Conservation (phyloP, 2,888 invertebrate species). For the Sphecodes monilicornis region DNA sequence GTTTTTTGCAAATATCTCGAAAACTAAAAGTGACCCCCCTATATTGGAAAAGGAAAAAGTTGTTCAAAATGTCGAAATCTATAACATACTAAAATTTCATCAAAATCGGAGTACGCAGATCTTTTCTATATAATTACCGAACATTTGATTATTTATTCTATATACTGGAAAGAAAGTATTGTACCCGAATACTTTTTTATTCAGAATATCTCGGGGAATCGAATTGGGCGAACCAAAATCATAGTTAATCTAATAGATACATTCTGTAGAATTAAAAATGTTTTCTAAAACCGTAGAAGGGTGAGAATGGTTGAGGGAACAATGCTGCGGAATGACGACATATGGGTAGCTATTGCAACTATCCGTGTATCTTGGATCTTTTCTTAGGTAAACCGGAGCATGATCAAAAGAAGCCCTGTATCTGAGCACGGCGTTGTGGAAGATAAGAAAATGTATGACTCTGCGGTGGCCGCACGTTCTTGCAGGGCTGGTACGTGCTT, state of each 20-base stretch:
- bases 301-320: neutral
- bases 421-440: neutral
- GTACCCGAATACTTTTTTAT: neutral
- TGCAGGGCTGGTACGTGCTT: neutral
- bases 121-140: too few species aligned
- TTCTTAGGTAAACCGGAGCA: neutral
- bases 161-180: neutral
- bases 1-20: too few species aligned
- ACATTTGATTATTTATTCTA: too few species aligned
- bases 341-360: neutral
- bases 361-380: neutral
- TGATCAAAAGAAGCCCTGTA: neutral
- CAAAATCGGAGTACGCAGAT: too few species aligned
- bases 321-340: neutral
- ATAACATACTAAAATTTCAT: too few species aligned
- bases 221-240: neutral
- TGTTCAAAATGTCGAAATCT: too few species aligned
- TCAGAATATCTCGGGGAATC: neutral
- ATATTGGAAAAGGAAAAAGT: too few species aligned
- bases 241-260: neutral
- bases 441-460: constrained; percentile 16
- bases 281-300: neutral
- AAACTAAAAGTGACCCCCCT: too few species aligned
- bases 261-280: too few species aligned
- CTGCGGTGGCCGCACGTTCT: constrained; percentile 14